phyloP scores from a whole-genome alignment of 2,797 vertebrate genomes.

The Leptodactylus fallax region DNA sequence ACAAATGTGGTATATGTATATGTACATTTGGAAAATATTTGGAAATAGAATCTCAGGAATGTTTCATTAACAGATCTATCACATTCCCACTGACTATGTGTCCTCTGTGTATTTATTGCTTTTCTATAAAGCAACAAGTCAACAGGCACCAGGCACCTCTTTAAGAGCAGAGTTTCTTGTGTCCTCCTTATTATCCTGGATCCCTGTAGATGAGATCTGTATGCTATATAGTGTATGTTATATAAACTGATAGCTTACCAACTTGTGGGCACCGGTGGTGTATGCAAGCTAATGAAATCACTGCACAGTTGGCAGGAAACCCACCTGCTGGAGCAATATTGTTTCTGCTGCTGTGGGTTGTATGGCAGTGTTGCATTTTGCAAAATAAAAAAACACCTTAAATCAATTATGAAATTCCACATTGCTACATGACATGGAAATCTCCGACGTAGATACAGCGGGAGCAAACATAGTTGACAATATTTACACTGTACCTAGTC shows the following conservation, averaged over 20 bases:
- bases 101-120: neutral
- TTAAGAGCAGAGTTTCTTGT: constrained; percentile 16
- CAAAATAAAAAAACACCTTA: constrained; percentile 23
- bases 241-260: constrained; percentile 52
- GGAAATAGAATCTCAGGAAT: neutral
- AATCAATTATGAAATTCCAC: constrained; percentile 30
- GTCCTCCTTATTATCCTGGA: constrained; percentile 36
- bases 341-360: constrained; percentile 24
- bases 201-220: constrained; percentile 37
- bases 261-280: constrained; percentile 29
- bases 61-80: neutral
- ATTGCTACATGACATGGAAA: neutral
- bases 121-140: constrained; percentile 9
- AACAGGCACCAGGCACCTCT: constrained; percentile 10
- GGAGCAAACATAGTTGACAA: neutral
- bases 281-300: constrained; percentile 53
- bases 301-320: constrained; percentile 21
- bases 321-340: constrained; percentile 53
- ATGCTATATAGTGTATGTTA: constrained; percentile 46
- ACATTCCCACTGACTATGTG: neutral
- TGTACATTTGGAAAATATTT: too few species aligned
- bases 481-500: neutral
- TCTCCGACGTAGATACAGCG: neutral
- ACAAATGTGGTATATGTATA: too few species aligned
- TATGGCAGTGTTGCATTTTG: constrained; percentile 11